Evolutionary conservation across 2,113 vertebrate species (phyloP).

Genomic region (Corythoichthys intestinalis): DNA sequence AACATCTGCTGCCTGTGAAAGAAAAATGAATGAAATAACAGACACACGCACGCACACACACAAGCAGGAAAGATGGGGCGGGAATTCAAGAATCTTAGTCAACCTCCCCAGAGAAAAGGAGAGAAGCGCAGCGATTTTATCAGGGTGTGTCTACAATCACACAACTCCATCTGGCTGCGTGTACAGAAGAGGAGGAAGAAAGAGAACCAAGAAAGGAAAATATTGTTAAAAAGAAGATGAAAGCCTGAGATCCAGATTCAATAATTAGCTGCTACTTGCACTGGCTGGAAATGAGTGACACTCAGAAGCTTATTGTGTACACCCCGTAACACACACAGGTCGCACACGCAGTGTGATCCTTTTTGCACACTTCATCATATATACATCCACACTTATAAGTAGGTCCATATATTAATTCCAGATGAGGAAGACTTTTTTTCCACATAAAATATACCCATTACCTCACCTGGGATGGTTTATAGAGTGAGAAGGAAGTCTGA

Average conservation of each 20-base stretch:
- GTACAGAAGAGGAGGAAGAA: conserved; percentile 29
- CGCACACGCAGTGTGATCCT: not conserved
- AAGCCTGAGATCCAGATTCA: conserved; percentile 29
- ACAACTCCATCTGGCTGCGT: conserved; percentile 46
- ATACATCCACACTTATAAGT: conserved; percentile 16
- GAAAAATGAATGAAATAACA: conserved; percentile 38
- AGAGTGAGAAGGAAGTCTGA: not conserved
- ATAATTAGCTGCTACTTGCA: conserved; percentile 43
- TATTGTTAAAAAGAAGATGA: conserved; percentile 47
- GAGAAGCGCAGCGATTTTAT: conserved; percentile 43
- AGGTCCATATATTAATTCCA: conserved; percentile 40
- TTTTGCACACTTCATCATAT: conserved; percentile 12
- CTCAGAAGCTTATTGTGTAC: not conserved
- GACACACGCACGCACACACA: conserved; percentile 8
- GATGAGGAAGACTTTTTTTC: conserved; percentile 30
- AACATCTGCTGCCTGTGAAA: conserved; percentile 63
- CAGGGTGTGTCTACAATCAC: conserved; percentile 59
- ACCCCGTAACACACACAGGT: not conserved
- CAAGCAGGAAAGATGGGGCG: conserved; percentile 15
- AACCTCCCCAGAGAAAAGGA: conserved; percentile 36
- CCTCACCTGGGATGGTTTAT: conserved; percentile 25
- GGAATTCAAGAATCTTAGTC: conserved; percentile 49
- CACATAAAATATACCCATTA: conserved; percentile 37
- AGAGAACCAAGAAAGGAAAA: conserved; percentile 27
- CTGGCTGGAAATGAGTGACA: conserved; percentile 3